Percentiles rank a stretch among this genome's conserved stretches.
Evolutionary conservation across 2,888 invertebrate genomes (phyloP).

Genomic region (Clepsis dumicolana): DNA sequence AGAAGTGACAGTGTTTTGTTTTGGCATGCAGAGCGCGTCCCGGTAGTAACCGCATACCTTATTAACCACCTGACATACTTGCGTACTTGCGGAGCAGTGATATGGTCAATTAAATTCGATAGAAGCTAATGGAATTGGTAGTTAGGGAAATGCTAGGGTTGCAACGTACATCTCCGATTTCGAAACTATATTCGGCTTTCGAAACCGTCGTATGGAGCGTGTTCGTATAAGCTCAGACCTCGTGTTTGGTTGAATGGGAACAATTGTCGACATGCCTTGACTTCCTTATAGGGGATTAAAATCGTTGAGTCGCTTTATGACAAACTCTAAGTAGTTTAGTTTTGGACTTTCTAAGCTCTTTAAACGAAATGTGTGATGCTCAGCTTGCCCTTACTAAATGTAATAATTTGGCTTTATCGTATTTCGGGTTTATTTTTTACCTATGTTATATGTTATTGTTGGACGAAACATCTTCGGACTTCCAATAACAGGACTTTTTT

Average conservation of each 20-base stretch:
- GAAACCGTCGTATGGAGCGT: slow-evolving; percentile 1
- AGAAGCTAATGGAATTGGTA: slow-evolving; percentile 32
- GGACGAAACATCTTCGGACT: too few relatives aligned
- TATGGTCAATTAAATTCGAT: slow-evolving; percentile 35
- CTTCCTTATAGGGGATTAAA: slow-evolving; percentile 7
- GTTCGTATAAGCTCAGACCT: neutral
- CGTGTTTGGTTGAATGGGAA: neutral
- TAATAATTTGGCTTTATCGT: too few relatives aligned
- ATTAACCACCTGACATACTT: slow-evolving; percentile 63
- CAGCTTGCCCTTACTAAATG: neutral
- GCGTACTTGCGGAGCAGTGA: slow-evolving; percentile 48
- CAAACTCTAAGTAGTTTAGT: neutral
- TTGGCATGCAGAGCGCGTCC: slow-evolving; percentile 54
- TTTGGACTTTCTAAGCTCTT: slow-evolving; percentile 1
- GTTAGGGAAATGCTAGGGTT: slow-evolving; percentile 11
- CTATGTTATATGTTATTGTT: too few relatives aligned
- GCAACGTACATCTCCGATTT: slow-evolving; percentile 23
- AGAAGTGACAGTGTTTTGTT: slow-evolving; percentile 52
- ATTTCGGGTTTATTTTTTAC: too few relatives aligned
- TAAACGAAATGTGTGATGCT: neutral
- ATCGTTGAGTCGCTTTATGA: neutral
- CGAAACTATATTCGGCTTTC: slow-evolving; percentile 30
- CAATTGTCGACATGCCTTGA: slow-evolving; percentile 12
- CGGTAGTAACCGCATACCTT: slow-evolving; percentile 54
- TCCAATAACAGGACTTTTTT: too few relatives aligned